Conservation (phyloP, 2,888 invertebrate genomes). For the Drosophila ustulata region DNA sequence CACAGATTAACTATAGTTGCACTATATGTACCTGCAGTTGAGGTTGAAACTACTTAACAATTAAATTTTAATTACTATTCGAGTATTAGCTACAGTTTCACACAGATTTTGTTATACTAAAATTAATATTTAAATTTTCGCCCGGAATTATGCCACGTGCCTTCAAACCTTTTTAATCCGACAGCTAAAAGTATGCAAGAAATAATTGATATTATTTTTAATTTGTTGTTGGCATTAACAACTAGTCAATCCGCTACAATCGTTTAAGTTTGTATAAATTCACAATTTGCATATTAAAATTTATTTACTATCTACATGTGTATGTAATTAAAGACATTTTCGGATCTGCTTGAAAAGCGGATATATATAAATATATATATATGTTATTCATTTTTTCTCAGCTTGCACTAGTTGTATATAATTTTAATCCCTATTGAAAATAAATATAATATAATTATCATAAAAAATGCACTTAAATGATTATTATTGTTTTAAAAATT, state of each 20-base stretch:
- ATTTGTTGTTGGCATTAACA: neutral
- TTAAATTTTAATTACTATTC: neutral
- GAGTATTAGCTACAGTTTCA: neutral
- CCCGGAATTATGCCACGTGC: neutral
- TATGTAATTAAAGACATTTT: too few species aligned
- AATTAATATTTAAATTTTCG: slow-evolving; percentile 1
- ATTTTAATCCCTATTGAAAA: too few species aligned
- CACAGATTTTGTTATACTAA: neutral
- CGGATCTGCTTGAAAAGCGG: too few species aligned
- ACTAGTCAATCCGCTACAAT: slow-evolving; percentile 15
- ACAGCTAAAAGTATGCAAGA: slow-evolving; percentile 36
- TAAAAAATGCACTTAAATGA: too few species aligned
- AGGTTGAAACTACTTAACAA: neutral
- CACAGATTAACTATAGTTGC: neutral
- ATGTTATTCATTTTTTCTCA: too few species aligned
- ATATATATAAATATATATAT: too few species aligned
- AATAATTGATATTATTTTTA: fast-evolving
- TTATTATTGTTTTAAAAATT: too few species aligned
- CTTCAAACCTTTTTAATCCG: fast-evolving
- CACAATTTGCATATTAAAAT: too few species aligned
- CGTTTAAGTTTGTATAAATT: too few species aligned
- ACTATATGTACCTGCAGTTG: neutral
- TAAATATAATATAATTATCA: too few species aligned
- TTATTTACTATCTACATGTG: too few species aligned
- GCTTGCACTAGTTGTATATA: too few species aligned